Evolutionary conservation across 2,113 vertebrate species (phyloP), one percentile per base, ranked within the genome.

Genomic region (Parus major): DNA sequence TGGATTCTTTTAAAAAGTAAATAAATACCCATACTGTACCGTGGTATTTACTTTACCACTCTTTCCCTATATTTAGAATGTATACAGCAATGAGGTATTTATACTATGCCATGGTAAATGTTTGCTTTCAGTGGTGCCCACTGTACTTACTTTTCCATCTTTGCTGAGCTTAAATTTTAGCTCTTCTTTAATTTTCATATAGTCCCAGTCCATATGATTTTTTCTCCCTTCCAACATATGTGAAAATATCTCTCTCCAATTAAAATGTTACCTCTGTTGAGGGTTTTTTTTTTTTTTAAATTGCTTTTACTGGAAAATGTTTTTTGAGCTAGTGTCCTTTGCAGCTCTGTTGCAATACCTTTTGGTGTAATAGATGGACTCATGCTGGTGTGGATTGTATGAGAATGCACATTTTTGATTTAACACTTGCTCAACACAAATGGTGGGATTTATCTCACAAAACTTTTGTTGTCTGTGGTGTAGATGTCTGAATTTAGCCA

Each of bases 61-160:
- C 53, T 95, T 65, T 95, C 47, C 71, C 85, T 96, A 95, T 97
- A 97, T 97, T 97, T 97, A 97, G 96, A 96, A 95, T 86, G 72
- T 94, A 96, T 97, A 95, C 90, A 90, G 90, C 90, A 95, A 91
- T 92, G 92, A 95, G 78, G 78, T 92, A 83, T 96, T 97, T 97
- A 95, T 96, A 78, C 78, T 93, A 95, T 96, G 93, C 96, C 95
- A 96, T 96, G 91, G 84, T 95, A 97, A 97, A 97, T 94, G 86
- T 97, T 97, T 97, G 42, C 88, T 96, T 96, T 97, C 82, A 82
- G 21, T 94, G 91, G 65, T 94, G 59, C 55, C 82, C 80, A 88
- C 92, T 95, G 86, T 88, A 95, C 88, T 96, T 93, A 94, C 76
- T 95, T 96, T 97, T 96, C 96, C 82, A 65, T 83, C 93, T 91